Conservation (phyloP, 2,888 invertebrate genomes). For the Boloria selene region DNA sequence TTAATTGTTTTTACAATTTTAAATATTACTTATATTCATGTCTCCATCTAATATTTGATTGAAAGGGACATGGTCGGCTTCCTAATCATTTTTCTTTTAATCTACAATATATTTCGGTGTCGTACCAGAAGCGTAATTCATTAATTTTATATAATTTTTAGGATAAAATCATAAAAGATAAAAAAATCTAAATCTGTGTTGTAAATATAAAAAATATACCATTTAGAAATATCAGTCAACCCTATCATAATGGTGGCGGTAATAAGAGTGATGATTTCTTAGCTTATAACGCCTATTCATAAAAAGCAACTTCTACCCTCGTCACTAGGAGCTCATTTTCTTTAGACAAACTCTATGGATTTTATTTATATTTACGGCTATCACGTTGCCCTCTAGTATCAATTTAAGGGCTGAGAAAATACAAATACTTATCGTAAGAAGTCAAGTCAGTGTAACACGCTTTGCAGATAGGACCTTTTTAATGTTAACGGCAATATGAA, state of each 20-base stretch:
- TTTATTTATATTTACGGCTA: constrained; percentile 37
- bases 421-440: background rate
- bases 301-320: constrained; percentile 65
- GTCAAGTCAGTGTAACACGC: background rate
- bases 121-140: too few species aligned
- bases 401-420: constrained; percentile 1
- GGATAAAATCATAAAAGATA: too few species aligned
- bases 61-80: too few species aligned
- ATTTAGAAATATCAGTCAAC: constrained; percentile 45
- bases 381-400: constrained; percentile 1
- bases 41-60: too few species aligned
- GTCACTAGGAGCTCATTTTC: constrained; percentile 65
- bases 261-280: constrained; percentile 73
- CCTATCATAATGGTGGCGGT: constrained; percentile 53
- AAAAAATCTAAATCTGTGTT: too few species aligned
- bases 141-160: too few species aligned
- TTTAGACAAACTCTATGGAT: constrained; percentile 59
- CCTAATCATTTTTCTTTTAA: too few species aligned
- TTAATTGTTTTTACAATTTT: background rate
- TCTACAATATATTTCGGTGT: too few species aligned
- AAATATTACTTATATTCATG: too few species aligned
- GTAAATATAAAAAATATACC: too few species aligned
- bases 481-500: too few species aligned
- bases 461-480: background rate
- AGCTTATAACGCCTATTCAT: constrained; percentile 66